Evolutionary conservation across 2,113 vertebrate species (phyloP), one percentile per base, ranked within the genome.

Genomic region (zebrafish (Danio rerio)): DNA sequence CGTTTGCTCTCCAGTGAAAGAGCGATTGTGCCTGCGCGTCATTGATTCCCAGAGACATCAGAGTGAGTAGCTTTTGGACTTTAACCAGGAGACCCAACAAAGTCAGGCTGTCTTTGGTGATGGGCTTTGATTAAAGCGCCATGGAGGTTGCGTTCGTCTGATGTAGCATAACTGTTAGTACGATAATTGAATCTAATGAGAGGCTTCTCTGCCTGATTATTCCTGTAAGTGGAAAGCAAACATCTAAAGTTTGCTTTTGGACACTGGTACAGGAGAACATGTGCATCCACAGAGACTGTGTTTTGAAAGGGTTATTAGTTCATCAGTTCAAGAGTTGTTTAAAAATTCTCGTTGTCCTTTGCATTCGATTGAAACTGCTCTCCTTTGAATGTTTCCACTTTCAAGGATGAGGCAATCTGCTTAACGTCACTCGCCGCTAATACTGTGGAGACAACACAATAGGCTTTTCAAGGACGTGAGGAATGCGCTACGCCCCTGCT

Each of bases 121-220:
- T 66, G 56, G 66, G 72, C 74, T 77, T 87, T 85, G 82, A 88
- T 83, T 83, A 87, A 82, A 68, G 55, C 43, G 4, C 63, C 56
- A 75, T 59, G 72, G 83, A 58, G 63, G 62, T 78, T 18, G 65
- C 73, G 18, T 61, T 73, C 52, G 21, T 79, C 78, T 15, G 15
- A 18, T 62, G 61, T 69, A 79, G 10, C 61, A 75, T 77, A 78
- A 85, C 85, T 86, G 81, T 88, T 80, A 81, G 83, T 79, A 65
- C 9, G 9, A 49, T 87, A 85, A 88, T 84, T 89, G 79, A 66
- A 81, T 81, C 76, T 90, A 86, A 89, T 86, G 82, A 87, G 85
- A 87, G 42, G 15, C 62, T 66, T 72, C 76, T 84, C 81, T 45
- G 63, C 79, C 71, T 69, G 86, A 86, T 90, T 85, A 82, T 83